These are phyloP conservation scores for Orthonyx spaldingii DNA, from an alignment of 2,113 vertebrate genomes.

Conservation along the genomic window DNA sequence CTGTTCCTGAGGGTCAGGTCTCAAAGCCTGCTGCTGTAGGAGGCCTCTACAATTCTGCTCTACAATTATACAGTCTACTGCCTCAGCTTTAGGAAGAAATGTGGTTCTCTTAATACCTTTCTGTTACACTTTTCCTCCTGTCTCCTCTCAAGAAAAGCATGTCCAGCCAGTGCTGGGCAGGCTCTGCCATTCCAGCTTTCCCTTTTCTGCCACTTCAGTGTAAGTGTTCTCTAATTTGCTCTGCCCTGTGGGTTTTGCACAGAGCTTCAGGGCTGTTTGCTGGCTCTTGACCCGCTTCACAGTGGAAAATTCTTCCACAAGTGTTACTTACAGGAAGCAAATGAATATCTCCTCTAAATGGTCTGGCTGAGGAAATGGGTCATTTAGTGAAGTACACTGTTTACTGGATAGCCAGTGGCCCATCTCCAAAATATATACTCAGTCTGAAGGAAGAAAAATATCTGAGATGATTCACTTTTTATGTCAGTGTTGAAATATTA, in stretches of 20 bases:
- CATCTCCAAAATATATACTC: constrained; percentile 41
- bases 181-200: neutral
- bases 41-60: neutral
- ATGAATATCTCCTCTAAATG: constrained; percentile 29
- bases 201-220: accelerated
- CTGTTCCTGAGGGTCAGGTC: neutral
- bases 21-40: neutral
- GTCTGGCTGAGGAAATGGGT: constrained; percentile 34
- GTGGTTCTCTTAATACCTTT: neutral
- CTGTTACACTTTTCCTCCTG: neutral
- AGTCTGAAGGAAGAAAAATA: constrained; percentile 38
- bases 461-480: neutral
- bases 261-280: neutral
- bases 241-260: neutral
- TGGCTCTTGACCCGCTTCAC: neutral
- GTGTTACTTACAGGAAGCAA: constrained; percentile 31
- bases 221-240: neutral
- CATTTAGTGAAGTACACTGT: constrained; percentile 40
- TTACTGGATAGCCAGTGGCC: constrained; percentile 24
- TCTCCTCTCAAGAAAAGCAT: accelerated
- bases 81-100: neutral
- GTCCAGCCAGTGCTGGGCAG: neutral
- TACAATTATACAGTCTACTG: neutral
- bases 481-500: neutral
- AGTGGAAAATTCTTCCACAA: constrained; percentile 53